Evolutionary conservation across 2,797 vertebrate species (phyloP), one percentile per base, ranked within the genome.

Genomic region (Platalea minor): DNA sequence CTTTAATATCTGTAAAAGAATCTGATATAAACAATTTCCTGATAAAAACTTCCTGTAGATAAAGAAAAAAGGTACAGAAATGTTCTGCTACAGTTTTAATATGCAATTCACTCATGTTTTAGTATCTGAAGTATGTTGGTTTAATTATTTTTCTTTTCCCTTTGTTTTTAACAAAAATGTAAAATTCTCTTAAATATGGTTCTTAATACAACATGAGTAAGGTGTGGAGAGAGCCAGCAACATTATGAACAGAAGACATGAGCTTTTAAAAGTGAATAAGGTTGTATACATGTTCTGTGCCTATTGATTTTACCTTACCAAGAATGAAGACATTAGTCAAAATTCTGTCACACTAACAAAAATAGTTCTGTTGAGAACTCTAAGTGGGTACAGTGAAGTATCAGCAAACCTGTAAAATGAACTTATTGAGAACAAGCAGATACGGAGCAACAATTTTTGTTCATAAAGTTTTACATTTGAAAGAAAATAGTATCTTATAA

Each of bases 281-380:
- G 3, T 3, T 63, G 5, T 53, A 35, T 72, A 46, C 2, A 0
- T 54, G 2, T 60, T 48, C 17, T 48, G 3, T 76, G 19, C 8
- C 11, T 59, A 68, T 23, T 17, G 11, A 45, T 78, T 79, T 69
- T 67, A 61, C 19, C 19, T 88, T 85, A 41, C 23, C 7, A 86
- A 81, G 18, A 91, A 77, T 67, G 88, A 70, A 89, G 12, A 21
- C 7, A 41, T 75, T 45, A 72, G 31, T 81, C 61, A 74, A 1
- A 16, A 35, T 73, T 84, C 12, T 75, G 8, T 88, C 37, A 63
- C n/a, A 43, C 10, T 37, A 77, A 60, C 8, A 43, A 93, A 75
- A 61, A 61, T 45, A 6, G 2, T 28, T 85, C 11, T 59, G 0
- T 19, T 48, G 13, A 74, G 39, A 93, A n/a, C 31, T 53, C 28